A percentile compares a stretch with the other conserved stretches of the same genome.
These are phyloP conservation scores for Galaxea fascicularis DNA, from an alignment of 92 coral and sea anemone genomes.

Conservation along the genomic window DNA sequence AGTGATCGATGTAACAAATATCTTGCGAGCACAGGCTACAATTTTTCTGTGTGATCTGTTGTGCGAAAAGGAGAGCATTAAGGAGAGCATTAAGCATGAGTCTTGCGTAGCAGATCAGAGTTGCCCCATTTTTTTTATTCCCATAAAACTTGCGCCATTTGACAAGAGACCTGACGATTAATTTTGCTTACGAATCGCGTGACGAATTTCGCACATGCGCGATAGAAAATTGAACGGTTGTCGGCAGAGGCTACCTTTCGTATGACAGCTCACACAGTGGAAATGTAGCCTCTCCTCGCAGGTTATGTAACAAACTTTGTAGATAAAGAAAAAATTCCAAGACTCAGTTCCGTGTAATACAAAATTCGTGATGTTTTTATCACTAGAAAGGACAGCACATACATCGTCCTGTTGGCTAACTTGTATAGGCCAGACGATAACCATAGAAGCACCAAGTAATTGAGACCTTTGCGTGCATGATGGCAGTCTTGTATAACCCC, in stretches of 20 bases:
- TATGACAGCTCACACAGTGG: too few species aligned
- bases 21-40: constrained; percentile 7
- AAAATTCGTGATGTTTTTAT: too few species aligned
- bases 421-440: constrained; percentile 11
- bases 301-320: constrained; percentile 6
- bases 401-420: constrained; percentile 8
- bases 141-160: not conserved
- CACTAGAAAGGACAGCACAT: constrained; percentile 16
- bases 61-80: constrained; percentile 26
- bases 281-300: not conserved
- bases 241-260: too few species aligned
- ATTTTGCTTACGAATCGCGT: not conserved
- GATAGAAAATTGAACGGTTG: too few species aligned
- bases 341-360: not conserved
- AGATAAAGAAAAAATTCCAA: not conserved
- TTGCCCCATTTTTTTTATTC: not conserved
- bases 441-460: constrained; percentile 9
- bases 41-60: not conserved
- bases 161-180: not conserved
- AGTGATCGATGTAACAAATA: too few species aligned
- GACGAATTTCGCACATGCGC: not conserved
- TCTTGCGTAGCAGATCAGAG: not conserved
- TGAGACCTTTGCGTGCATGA: constrained; percentile 9
- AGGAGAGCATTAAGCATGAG: not conserved
- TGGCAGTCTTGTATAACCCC: constrained; percentile 16